phyloP scores from a whole-genome alignment of 2,797 vertebrate genomes.

The Gymnoscopelus microlampas region DNA sequence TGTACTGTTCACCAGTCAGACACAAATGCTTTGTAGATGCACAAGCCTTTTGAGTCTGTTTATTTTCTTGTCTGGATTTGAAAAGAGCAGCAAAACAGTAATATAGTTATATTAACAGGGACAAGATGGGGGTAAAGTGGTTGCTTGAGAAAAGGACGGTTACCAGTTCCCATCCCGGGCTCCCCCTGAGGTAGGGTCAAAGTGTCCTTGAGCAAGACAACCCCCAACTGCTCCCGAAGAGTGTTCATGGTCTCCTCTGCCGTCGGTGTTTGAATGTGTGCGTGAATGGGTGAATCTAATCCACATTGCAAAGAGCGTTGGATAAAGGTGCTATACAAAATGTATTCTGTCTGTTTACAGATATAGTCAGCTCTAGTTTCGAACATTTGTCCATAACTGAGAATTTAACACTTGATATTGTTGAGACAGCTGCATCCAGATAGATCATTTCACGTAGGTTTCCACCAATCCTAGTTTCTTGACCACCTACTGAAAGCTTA shows the following conservation, averaged over 20 bases:
- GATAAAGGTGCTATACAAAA: no score
- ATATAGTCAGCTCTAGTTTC: constrained; percentile 40
- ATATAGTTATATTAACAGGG: background rate
- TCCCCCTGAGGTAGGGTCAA: no score
- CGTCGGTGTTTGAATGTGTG: no score
- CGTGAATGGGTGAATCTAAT: no score
- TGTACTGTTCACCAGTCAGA: constrained; percentile 36
- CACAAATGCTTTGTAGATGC: constrained; percentile 30
- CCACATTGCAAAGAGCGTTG: no score
- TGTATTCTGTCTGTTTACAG: background rate
- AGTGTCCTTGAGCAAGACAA: no score
- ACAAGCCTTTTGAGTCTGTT: constrained; percentile 11
- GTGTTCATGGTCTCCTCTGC: no score
- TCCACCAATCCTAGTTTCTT: constrained; percentile 22
- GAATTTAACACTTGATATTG: constrained; percentile 60
- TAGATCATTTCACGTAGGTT: constrained; percentile 31
- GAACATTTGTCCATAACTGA: constrained; percentile 37
- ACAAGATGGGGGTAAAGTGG: background rate
- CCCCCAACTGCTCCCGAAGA: no score
- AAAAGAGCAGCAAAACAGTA: background rate
- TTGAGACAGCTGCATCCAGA: constrained; percentile 54
- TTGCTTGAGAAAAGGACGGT: no score
- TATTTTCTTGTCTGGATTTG: constrained; percentile 5
- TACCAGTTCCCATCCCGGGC: no score
- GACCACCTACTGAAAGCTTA: constrained; percentile 53